Base-by-base conservation (phyloP, 2,888 invertebrate genomes). In the Eupithecia dodoneata region DNA sequence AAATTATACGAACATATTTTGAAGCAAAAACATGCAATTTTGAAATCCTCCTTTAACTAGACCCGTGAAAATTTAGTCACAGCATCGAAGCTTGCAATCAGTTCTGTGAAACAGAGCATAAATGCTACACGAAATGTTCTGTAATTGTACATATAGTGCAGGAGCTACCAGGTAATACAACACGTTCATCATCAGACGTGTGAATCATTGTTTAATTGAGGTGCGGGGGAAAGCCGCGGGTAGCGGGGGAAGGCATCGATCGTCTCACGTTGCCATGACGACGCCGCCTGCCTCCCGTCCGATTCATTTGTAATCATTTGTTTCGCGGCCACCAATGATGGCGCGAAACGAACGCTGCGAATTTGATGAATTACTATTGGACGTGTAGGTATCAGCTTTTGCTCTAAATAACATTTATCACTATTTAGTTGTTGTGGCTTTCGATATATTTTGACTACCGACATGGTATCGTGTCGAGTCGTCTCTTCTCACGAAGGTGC, bases 291-390 rank as follows among this genome's bases (percentile, higher is more conserved):
- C 85, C 86, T 86, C 83, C 83, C 79, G 77, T 90, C 87, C 89
- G 87, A 92, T 93, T 93, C 94, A 94, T 94, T 94, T 94, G 94
- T 94, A 93, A 94, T 94, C 94, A 94, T 95, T 95, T 95, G 94
- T 94, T 95, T 94, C 93, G 91, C 90, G 87, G 89, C 90, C 89
- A 87, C 91, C 92, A 91, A 94, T 93, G 92, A 93, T 91, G 92
- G 91, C 86, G 86, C 88, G 90, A 89, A 90, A 92, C 92, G 91
- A 92, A 93, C 87, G 86, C 88, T 85, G 90, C 84, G 88, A 92
- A 91, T 92, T 92, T 94, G 92, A 94, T 94, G 89, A 90, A 94
- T 94, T 88, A 87, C 67, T 78, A 66, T 75, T 71, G 44, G 30
- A 71, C 71, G 65, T 70, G 74, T 41, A 63, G 63, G 12, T 30